A percentile compares a stretch with the other conserved stretches of the same genome.
phyloP scores from a whole-genome alignment of 2,888 invertebrate genomes.

The Himalopsyche japonica region DNA sequence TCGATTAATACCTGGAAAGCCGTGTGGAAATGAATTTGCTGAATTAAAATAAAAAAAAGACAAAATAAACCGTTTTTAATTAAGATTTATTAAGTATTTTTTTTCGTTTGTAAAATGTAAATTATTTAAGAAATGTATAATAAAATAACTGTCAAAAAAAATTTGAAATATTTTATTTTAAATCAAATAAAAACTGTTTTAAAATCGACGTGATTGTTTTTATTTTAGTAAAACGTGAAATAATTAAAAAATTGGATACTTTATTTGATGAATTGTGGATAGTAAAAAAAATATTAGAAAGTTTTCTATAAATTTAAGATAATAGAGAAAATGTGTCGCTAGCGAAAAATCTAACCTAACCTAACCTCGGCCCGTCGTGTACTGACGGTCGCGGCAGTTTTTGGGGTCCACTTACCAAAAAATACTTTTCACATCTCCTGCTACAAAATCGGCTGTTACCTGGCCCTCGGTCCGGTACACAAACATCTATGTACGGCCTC shows the following conservation, averaged over 20 bases:
- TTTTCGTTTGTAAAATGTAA: neutral
- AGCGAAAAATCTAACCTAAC: slow-evolving; percentile 32
- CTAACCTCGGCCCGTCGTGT: slow-evolving; percentile 25
- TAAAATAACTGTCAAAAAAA: neutral
- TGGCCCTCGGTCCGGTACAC: slow-evolving; percentile 12
- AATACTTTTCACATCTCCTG: slow-evolving; percentile 25
- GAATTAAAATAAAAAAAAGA: neutral
- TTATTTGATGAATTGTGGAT: too few relatives aligned
- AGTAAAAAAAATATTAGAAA: neutral
- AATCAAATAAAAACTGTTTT: neutral
- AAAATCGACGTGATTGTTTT: neutral
- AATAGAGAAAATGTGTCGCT: slow-evolving; percentile 5
- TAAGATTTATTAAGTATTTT: neutral
- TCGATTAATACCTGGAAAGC: neutral
- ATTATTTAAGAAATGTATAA: neutral
- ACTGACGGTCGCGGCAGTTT: slow-evolving; percentile 12
- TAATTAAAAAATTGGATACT: too few relatives aligned
- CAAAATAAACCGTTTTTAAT: neutral
- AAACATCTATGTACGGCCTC: slow-evolving; percentile 23
- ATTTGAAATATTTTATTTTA: neutral
- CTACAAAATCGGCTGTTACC: neutral
- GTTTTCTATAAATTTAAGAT: neutral
- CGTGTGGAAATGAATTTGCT: neutral
- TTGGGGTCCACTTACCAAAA: slow-evolving; percentile 25
- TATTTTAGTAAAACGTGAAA: neutral